A percentile compares a stretch with the other conserved stretches of the same genome.
These are phyloP conservation scores for Hypotaenidia philippensis DNA, from an alignment of 2,797 vertebrate species.

Conservation along the genomic window DNA sequence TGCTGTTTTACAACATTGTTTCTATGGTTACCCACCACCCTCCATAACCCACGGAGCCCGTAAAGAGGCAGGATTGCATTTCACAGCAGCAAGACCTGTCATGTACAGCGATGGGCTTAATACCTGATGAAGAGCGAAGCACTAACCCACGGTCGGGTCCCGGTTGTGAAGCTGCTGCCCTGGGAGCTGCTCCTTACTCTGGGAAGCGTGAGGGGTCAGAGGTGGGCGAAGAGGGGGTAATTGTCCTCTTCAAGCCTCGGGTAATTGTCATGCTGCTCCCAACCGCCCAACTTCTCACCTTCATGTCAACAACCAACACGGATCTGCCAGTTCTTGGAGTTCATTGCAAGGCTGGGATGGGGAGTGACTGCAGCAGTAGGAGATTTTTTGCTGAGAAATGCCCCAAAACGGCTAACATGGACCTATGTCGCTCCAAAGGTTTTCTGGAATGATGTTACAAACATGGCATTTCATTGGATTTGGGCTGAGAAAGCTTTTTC, in stretches of 20 bases:
- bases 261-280: neutral
- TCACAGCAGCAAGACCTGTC: conserved; percentile 12
- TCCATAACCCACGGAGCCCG: conserved; percentile 24
- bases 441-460: conserved; percentile 27
- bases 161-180: neutral
- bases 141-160: neutral
- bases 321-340: neutral
- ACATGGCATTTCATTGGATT: neutral
- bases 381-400: neutral
- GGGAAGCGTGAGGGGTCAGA: accelerated
- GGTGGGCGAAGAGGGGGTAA: accelerated
- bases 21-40: conserved; percentile 73
- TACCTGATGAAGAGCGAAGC: neutral
- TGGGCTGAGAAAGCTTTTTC: neutral
- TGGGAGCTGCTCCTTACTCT: neutral
- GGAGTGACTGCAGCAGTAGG: neutral
- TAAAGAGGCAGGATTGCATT: conserved; percentile 54
- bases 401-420: neutral
- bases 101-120: neutral
- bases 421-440: neutral
- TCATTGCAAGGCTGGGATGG: neutral
- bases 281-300: neutral
- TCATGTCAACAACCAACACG: neutral
- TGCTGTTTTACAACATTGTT: conserved; percentile 58
- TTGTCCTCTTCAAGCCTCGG: accelerated